Conservation (phyloP, 2,113 vertebrate genomes). For the Lophotis ruficrista region DNA sequence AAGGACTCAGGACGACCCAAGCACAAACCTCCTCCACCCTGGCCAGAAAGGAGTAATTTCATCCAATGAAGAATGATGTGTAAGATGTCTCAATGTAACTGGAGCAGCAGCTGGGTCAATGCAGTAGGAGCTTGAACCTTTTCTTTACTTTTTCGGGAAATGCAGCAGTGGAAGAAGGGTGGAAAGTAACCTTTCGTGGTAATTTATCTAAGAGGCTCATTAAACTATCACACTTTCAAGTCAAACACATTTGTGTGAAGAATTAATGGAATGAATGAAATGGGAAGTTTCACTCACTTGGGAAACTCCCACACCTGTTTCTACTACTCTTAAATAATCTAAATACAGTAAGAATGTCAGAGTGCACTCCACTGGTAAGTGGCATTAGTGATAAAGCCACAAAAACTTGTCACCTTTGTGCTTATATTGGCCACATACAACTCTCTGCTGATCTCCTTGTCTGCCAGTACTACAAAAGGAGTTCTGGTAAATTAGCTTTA, state of each 20-base stretch:
- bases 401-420: background rate
- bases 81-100: background rate
- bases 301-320: background rate
- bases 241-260: background rate
- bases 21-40: background rate
- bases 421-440: background rate
- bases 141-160: background rate
- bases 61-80: background rate
- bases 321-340: background rate
- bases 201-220: background rate
- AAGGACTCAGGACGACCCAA: rapidly evolving
- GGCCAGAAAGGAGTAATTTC: background rate
- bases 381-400: background rate
- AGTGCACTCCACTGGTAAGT: background rate
- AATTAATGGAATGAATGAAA: background rate
- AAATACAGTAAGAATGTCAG: background rate
- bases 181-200: background rate
- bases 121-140: rapidly evolving
- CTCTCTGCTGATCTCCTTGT: background rate
- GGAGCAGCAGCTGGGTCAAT: background rate
- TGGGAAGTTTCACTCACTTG: background rate
- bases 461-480: background rate
- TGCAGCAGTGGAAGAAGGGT: background rate
- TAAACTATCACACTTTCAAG: background rate
- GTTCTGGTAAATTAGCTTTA: background rate